These are phyloP conservation scores for Tinamus major DNA, from an alignment of 2,797 vertebrate genomes.

Conservation along the genomic window DNA sequence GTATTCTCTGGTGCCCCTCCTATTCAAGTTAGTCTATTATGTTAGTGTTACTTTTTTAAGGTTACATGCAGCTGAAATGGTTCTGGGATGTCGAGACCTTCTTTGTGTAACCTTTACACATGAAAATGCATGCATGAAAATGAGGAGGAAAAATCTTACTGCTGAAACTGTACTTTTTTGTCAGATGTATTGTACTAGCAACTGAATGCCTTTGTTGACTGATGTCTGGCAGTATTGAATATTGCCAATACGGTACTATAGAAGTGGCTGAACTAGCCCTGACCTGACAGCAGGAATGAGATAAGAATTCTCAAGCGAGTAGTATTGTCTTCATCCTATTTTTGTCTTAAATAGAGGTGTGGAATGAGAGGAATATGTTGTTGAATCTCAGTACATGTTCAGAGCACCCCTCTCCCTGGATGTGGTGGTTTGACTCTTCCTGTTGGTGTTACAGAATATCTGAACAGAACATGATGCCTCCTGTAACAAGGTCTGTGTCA, in stretches of 20 bases:
- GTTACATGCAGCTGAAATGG: not conserved
- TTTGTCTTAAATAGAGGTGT: conserved; percentile 50
- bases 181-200: not conserved
- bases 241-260: not conserved
- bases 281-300: not conserved
- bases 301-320: not conserved
- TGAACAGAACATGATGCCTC: conserved; percentile 87
- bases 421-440: conserved; percentile 57
- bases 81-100: not conserved
- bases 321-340: not conserved
- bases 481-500: conserved; percentile 92
- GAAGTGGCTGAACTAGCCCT: not conserved
- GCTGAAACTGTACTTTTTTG: not conserved
- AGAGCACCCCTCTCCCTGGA: conserved; percentile 15
- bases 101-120: not conserved
- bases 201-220: not conserved
- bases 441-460: conserved; percentile 82
- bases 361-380: conserved; percentile 19
- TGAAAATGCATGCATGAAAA: not conserved
- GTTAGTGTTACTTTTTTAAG: not conserved
- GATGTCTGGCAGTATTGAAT: not conserved
- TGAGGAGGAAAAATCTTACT: not conserved
- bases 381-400: not conserved
- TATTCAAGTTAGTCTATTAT: not conserved
- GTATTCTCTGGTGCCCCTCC: not conserved